Evolutionary conservation across 2,797 vertebrate genomes (phyloP).

Genomic region (Notamacropus eugenii): DNA sequence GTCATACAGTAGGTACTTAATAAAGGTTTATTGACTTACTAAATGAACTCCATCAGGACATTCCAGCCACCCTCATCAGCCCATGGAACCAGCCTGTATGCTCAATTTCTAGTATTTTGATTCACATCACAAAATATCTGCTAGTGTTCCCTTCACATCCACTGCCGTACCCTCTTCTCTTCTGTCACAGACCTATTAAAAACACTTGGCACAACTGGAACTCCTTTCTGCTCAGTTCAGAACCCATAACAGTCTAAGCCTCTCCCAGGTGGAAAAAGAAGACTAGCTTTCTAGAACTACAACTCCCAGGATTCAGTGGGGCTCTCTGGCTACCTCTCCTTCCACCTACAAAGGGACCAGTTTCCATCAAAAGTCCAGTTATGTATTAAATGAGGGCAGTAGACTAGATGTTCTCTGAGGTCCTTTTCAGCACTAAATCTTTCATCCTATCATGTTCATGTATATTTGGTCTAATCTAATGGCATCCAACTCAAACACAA

Average conservation of each 20-base stretch:
- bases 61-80: neutral
- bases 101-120: neutral
- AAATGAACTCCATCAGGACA: neutral
- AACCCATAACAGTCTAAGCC: neutral
- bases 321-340: neutral
- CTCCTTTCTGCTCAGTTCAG: neutral
- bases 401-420: neutral
- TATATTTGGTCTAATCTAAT: neutral
- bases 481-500: neutral
- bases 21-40: neutral
- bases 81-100: neutral
- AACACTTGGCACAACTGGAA: neutral
- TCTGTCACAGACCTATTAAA: neutral
- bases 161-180: neutral
- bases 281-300: neutral
- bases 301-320: neutral
- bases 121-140: neutral
- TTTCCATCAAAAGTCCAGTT: neutral
- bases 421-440: neutral
- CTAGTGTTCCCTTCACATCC: neutral
- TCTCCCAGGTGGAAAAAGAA: neutral
- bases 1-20: neutral
- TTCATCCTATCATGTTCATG: neutral
- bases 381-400: neutral
- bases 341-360: neutral